Conservation (phyloP, 2,888 invertebrate genomes). For the Dicycla oo region DNA sequence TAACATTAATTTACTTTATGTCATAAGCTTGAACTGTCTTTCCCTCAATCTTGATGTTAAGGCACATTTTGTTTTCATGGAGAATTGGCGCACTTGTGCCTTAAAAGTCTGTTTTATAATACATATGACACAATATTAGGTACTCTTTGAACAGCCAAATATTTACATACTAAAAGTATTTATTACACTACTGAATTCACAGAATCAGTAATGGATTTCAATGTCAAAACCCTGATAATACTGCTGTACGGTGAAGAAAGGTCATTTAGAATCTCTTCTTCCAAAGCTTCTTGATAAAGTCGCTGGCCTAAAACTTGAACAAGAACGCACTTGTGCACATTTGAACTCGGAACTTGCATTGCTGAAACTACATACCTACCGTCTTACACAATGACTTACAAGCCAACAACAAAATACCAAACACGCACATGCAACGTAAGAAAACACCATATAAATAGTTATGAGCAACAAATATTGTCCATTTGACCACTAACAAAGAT, state of each 20-base stretch:
- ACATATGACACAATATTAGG: not conserved
- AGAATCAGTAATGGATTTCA: not conserved
- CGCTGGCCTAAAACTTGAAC: not conserved
- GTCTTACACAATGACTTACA: not conserved
- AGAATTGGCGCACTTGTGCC: not conserved
- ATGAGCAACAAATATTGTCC: constrained; percentile 68
- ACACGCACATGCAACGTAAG: constrained; percentile 46
- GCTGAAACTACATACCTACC: no score
- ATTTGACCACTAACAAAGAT: constrained; percentile 68
- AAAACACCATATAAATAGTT: constrained; percentile 66
- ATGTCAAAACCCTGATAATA: not conserved
- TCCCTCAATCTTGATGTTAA: not conserved
- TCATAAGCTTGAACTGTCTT: not conserved
- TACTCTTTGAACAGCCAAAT: not conserved
- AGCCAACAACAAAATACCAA: constrained; percentile 51
- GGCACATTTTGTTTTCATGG: not conserved
- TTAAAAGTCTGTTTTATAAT: not conserved
- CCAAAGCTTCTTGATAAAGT: not conserved
- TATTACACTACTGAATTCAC: not conserved
- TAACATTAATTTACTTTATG: no score
- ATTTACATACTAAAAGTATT: no score
- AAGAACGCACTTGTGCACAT: not conserved
- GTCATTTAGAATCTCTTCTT: not conserved
- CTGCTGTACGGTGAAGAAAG: not conserved
- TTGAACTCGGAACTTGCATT: not conserved